Base-by-base conservation (phyloP, 1,140 invertebrate genomes). In the Rhyacophila brunnea region DNA sequence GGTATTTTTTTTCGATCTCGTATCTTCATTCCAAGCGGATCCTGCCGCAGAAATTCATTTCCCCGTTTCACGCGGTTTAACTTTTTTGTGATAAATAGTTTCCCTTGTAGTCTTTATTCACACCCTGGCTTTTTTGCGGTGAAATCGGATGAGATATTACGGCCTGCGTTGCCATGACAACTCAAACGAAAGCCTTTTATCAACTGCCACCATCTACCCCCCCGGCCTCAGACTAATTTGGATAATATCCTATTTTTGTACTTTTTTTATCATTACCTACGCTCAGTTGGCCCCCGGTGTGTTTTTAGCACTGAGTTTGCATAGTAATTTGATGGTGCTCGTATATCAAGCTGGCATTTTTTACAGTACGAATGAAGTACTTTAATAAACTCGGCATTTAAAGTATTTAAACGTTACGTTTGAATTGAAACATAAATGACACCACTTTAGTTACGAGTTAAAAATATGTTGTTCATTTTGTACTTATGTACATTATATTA, bases 81-180 rank as follows among this genome's bases (percentile, higher is more conserved):
- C 38, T 56, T 35, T 34, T 7, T 23, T 11, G 44, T 56, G 53
- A 56, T 56, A 42, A 56, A 56, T 56, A 56, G 53, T 56, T 56
- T 56, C 53, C 53, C 36, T 32, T 48, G 53, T 48, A 48, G 53
- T 56, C 53, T 56, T 56, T 56, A 56, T 56, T 56, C 53, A 56
- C 53, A 56, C 43, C 46, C 46, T 56, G 53, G 53, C 18, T 44
- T 43, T 54, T 56, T 56, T 56, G 53, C 32, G 28, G 53, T 14
- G 53, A 56, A 56, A 56, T 56, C 43, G 53, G 43, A 56, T 56
- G 53, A 56, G 46, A 56, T 46, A 56, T 56, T 56, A 34, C 34
- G 34, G 23, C 44, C 35, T 11, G 5, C 32, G 45, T 44, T 36
- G 14, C 45, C 45, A 14, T 32, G 34, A 43, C 34, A 48, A 40